Conservation (phyloP, 2,888 invertebrate species). For the Heliconius ismenius region DNA sequence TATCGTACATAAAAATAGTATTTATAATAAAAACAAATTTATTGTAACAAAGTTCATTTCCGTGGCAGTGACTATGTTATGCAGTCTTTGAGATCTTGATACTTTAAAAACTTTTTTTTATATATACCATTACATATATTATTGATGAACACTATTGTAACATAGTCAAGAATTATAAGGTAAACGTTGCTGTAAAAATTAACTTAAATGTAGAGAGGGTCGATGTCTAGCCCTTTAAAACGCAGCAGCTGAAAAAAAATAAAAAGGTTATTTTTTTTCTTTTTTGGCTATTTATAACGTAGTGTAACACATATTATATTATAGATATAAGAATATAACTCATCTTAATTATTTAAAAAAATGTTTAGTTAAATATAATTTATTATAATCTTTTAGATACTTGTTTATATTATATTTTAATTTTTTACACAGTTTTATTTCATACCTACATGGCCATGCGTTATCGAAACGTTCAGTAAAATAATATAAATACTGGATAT, state of each 20-base stretch:
- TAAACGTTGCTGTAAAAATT: slow-evolving; percentile 50
- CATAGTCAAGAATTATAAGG: slow-evolving; percentile 72
- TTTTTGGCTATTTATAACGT: background rate
- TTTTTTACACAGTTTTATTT: background rate
- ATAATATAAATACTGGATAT: background rate
- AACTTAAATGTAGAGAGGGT: slow-evolving; percentile 61
- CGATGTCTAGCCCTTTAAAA: slow-evolving; percentile 70
- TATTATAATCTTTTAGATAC: background rate
- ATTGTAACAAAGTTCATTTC: slow-evolving; percentile 68
- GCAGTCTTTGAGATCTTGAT: slow-evolving; percentile 73
- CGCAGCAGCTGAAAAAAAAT: slow-evolving; percentile 77
- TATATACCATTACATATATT: slow-evolving; percentile 22
- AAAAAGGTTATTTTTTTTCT: background rate
- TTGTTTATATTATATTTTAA: background rate
- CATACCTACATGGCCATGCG: background rate
- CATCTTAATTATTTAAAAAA: background rate
- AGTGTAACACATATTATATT: background rate
- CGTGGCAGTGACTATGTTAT: slow-evolving; percentile 78
- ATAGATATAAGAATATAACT: background rate
- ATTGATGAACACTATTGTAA: slow-evolving; percentile 45
- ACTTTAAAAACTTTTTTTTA: slow-evolving; percentile 30
- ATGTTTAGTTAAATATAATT: background rate
- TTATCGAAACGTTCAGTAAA: background rate
- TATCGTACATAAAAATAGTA: slow-evolving; percentile 74
- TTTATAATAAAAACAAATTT: slow-evolving; percentile 71